phyloP scores from a whole-genome alignment of 2,888 invertebrate species.

The Strigamia maritima region DNA sequence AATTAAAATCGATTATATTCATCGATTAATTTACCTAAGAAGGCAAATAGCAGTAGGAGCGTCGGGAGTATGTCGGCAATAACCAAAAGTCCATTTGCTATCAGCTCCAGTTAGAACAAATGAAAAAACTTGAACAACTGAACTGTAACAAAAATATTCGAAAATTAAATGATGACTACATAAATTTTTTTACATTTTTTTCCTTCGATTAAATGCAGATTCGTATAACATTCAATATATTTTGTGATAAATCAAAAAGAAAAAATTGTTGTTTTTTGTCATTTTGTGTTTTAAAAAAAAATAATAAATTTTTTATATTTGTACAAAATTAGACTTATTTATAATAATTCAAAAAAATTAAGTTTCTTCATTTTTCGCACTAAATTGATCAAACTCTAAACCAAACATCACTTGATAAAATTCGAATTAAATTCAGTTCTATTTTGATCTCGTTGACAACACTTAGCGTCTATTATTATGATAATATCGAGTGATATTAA shows the following conservation, averaged over 20 bases:
- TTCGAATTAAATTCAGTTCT: neutral
- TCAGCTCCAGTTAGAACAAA: slow-evolving; percentile 93
- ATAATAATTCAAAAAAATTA: too few species aligned
- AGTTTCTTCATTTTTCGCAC: neutral
- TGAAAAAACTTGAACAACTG: slow-evolving; percentile 87
- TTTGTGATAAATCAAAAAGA: too few species aligned
- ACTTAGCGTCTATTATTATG: too few species aligned
- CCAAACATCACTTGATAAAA: too few species aligned
- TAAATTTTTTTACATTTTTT: too few species aligned
- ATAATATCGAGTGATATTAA: slow-evolving; percentile 1
- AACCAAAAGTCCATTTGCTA: slow-evolving; percentile 96
- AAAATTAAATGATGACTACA: neutral
- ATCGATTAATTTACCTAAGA: slow-evolving; percentile 50
- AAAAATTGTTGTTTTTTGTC: too few species aligned
- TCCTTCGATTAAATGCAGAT: too few species aligned
- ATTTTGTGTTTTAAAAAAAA: too few species aligned
- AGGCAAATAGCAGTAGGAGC: slow-evolving; percentile 69
- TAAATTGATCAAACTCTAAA: too few species aligned
- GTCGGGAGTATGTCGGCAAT: slow-evolving; percentile 90
- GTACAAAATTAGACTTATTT: too few species aligned
- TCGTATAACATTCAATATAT: too few species aligned
- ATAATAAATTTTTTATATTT: too few species aligned
- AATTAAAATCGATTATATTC: neutral
- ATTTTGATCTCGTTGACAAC: neutral
- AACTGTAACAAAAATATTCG: slow-evolving; percentile 56